Percentiles rank a stretch among this genome's conserved stretches.
Conservation (phyloP, 2,113 vertebrate genomes). For the Ammospiza caudacuta region DNA sequence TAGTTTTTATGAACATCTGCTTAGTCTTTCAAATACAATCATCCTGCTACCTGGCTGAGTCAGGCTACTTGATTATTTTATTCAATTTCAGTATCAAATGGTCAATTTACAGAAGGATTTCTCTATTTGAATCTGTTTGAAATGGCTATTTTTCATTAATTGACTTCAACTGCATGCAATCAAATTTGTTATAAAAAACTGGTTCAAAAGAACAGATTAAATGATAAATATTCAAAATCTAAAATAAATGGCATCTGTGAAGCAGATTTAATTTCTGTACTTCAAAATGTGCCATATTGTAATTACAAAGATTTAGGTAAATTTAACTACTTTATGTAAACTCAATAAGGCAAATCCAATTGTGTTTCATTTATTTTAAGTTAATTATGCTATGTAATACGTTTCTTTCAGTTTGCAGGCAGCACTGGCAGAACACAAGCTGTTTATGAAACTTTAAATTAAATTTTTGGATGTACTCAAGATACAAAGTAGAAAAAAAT, state of each 20-base stretch:
- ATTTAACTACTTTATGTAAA: constrained; percentile 52
- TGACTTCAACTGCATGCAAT: not conserved
- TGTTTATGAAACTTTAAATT: constrained; percentile 32
- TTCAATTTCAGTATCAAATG: constrained; percentile 13
- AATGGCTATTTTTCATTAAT: not conserved
- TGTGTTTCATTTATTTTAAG: constrained; percentile 40
- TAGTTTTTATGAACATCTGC: not conserved
- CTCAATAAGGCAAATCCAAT: constrained; percentile 47
- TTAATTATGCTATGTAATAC: constrained; percentile 27
- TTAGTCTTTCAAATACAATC: not conserved
- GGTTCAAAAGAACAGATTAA: not conserved
- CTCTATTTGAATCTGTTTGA: not conserved
- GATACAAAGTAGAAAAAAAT: not conserved
- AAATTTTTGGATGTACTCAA: not conserved
- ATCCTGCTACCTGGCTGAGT: not conserved
- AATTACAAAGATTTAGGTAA: constrained; percentile 49
- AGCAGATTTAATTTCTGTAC: constrained; percentile 24
- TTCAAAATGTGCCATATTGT: constrained; percentile 34
- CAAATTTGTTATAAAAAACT: not conserved
- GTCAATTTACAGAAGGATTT: not conserved
- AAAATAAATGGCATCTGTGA: constrained; percentile 11
- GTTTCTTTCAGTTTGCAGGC: not conserved
- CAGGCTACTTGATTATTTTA: not conserved
- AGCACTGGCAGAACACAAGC: not conserved
- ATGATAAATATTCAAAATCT: not conserved